Conservation (phyloP, 2,113 vertebrate species). For the Microcebus ravelobensis region DNA sequence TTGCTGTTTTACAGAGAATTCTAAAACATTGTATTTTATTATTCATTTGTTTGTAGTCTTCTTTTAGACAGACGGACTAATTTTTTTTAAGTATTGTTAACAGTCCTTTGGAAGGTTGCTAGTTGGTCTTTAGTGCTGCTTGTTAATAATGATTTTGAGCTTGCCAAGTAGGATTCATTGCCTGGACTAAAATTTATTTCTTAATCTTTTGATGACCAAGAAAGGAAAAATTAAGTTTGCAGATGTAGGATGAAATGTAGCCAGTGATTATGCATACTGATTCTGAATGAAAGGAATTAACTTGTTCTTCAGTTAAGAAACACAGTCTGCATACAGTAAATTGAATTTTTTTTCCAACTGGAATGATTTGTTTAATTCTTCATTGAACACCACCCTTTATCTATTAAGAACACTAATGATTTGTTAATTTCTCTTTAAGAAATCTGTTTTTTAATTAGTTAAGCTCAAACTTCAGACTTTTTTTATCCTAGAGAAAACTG, state of each 20-base stretch:
- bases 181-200: constrained; percentile 73
- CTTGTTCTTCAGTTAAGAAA: constrained; percentile 64
- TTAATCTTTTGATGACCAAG: constrained; percentile 65
- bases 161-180: constrained; percentile 69
- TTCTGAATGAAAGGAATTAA: constrained; percentile 64
- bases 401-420: constrained; percentile 61
- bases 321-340: constrained; percentile 54
- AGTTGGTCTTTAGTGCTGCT: constrained; percentile 54
- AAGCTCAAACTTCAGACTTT: constrained; percentile 12
- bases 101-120: constrained; percentile 45
- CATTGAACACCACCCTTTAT: constrained; percentile 61
- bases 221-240: constrained; percentile 72
- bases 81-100: constrained; percentile 6
- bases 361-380: constrained; percentile 66
- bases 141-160: constrained; percentile 76
- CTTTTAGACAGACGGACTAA: background rate
- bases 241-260: constrained; percentile 70
- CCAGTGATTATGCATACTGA: constrained; percentile 64
- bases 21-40: constrained; percentile 19
- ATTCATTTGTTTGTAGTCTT: constrained; percentile 12
- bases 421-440: constrained; percentile 52
- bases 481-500: constrained; percentile 24
- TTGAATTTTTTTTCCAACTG: constrained; percentile 65
- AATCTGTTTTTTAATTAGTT: constrained; percentile 54
- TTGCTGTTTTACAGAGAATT: constrained; percentile 35